Evolutionary conservation across 2,113 vertebrate genomes (phyloP), one percentile per base, ranked within the genome.

Genomic region (Entomyzon cyanotis): DNA sequence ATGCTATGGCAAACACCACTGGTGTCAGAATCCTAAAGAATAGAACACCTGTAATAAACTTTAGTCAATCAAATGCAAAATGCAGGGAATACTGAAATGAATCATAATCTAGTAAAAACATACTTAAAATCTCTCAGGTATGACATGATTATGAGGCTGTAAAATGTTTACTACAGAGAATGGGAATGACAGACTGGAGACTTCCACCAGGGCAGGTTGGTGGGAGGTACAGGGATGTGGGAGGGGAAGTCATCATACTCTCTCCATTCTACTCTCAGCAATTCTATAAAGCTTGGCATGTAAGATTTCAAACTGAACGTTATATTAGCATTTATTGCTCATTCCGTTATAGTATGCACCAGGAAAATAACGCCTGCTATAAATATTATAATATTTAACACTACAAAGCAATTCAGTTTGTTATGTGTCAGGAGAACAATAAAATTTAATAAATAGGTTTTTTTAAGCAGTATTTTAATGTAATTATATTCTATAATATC

Each of bases 331-430:
- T 86, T 90, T 93, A 93, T 50, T 94, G 41, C 75, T 93, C 49
- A 76, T 93, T 87, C n/a, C 6, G 12, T 91, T 93, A 58, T 80
- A 79, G 90, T 86, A 91, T 2, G 2, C 24, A 69, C 19, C 49
- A 77, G 71, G 75, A 94, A 83, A 92, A 88, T 53, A 92, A 49
- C 50, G 86, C 16, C 50, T 50, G 47, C 30, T 85, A 74, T 79
- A 92, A 84, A 89, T 94, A 79, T 64, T 77, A 52, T 59, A 88
- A 18, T 95, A 91, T 87, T 94, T 95, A 71, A 93, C 52, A 74
- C 58, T 82, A 53, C 65, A 95, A 89, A 95, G 90, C 62, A 74
- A 94, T 94, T 97, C 90, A 15, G 93, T 95, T 88, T 82, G 56
- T 60, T 80, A 37, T 28, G 6, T 88, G 67, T 68, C 75, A 84